phyloP scores from a whole-genome alignment of 2,113 vertebrate genomes.

The Coptodon rendalli region DNA sequence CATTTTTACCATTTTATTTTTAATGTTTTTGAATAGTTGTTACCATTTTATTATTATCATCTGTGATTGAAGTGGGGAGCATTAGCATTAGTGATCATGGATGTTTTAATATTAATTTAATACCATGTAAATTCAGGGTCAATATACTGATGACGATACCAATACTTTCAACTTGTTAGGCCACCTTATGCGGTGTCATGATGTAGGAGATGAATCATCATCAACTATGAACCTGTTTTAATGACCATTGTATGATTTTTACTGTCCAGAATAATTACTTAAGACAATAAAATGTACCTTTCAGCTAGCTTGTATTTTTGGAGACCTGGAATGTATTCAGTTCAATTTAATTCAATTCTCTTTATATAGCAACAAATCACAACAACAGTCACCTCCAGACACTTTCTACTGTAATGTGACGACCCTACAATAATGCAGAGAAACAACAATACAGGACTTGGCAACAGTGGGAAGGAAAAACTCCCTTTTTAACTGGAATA shows the following conservation, averaged over 20 bases:
- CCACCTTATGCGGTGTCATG: background rate
- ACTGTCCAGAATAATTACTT: background rate
- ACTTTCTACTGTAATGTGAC: background rate
- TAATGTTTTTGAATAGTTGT: background rate
- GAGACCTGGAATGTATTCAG: background rate
- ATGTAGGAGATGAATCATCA: rapidly evolving
- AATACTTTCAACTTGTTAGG: background rate
- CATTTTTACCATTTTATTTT: background rate
- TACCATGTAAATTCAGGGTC: background rate
- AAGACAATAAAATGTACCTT: background rate
- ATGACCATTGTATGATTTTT: background rate
- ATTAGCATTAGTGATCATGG: background rate
- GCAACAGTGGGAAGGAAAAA: background rate
- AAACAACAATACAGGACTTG: background rate
- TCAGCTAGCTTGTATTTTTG: background rate
- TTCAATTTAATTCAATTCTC: background rate
- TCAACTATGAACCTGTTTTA: background rate
- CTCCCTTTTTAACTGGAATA: background rate
- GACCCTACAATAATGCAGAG: background rate
- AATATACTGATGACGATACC: background rate
- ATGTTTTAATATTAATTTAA: rapidly evolving
- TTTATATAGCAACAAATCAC: background rate
- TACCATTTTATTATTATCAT: background rate
- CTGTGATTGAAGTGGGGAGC: background rate
- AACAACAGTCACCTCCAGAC: background rate